These are phyloP conservation scores for Coregonus clupeaformis DNA, from an alignment of 2,113 vertebrate species.

Conservation along the genomic window DNA sequence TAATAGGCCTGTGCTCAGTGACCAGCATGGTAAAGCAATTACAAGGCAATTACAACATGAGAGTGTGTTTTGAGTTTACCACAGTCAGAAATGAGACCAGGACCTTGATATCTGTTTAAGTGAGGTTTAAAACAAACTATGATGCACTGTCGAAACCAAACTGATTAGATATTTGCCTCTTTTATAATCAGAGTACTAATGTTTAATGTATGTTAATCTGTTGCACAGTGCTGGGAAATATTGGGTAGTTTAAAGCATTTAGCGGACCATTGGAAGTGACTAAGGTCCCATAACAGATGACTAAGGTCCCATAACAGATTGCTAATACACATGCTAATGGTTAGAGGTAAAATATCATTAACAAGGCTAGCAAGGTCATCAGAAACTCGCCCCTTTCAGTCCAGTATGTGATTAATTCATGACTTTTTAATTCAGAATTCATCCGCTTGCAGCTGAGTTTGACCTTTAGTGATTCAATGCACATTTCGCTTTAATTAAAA, in stretches of 20 bases:
- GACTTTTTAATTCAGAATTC: conserved; percentile 43
- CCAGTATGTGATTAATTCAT: conserved; percentile 55
- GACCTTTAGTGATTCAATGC: conserved; percentile 65
- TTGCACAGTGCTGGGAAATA: neutral
- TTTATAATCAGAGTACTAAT: neutral
- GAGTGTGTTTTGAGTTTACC: too few relatives aligned
- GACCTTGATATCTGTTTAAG: too few relatives aligned
- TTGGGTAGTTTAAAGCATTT: neutral
- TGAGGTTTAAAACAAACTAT: too few relatives aligned
- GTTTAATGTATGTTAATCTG: neutral
- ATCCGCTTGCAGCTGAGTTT: conserved; percentile 59
- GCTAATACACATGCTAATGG: neutral
- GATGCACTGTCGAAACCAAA: too few relatives aligned
- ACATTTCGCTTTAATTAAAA: conserved; percentile 65
- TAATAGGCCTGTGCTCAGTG: conserved; percentile 70
- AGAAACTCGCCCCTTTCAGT: conserved; percentile 40
- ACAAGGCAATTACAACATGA: conserved; percentile 36
- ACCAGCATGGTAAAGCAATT: conserved; percentile 67
- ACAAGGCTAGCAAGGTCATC: conserved; percentile 56
- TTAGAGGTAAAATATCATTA: conserved; percentile 1
- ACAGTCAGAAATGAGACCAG: too few relatives aligned
- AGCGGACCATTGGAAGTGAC: neutral
- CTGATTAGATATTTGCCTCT: neutral
- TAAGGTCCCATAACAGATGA: neutral
- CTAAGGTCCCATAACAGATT: neutral